These are phyloP conservation scores for Illadopsis cleaveri DNA, from an alignment of 2,113 vertebrate genomes.

Conservation along the genomic window DNA sequence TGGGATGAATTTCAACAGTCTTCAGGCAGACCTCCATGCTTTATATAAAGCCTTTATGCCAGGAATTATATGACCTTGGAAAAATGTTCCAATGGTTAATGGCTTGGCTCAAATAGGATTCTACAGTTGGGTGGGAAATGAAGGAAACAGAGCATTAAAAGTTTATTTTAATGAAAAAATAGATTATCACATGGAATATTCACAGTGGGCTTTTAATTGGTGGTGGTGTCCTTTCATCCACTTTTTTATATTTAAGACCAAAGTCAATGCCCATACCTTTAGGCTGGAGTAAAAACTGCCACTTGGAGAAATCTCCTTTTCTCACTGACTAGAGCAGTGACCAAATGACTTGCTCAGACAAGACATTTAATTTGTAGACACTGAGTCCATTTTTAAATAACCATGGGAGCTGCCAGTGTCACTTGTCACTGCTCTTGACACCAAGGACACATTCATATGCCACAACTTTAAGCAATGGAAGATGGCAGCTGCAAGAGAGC, in stretches of 20 bases:
- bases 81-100: not conserved
- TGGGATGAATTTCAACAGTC: not conserved
- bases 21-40: not conserved
- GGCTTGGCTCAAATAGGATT: not conserved
- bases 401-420: not conserved
- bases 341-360: not conserved
- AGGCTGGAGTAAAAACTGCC: not conserved
- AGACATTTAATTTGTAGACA: not conserved
- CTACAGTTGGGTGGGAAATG: not conserved
- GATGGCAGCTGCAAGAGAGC: not conserved
- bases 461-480: not conserved
- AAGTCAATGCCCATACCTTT: not conserved
- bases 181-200: not conserved
- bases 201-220: not conserved
- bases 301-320: not conserved
- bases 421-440: not conserved
- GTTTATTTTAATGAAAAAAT: not conserved
- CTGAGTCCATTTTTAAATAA: not conserved
- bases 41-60: not conserved
- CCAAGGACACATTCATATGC: not conserved
- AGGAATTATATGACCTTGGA: not conserved
- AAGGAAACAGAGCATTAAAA: not conserved
- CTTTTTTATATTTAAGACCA: not conserved
- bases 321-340: not conserved
- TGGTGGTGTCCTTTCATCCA: not conserved